These are phyloP conservation scores for Philhelius pedissequus DNA, from an alignment of 2,888 invertebrate species.

Conservation along the genomic window DNA sequence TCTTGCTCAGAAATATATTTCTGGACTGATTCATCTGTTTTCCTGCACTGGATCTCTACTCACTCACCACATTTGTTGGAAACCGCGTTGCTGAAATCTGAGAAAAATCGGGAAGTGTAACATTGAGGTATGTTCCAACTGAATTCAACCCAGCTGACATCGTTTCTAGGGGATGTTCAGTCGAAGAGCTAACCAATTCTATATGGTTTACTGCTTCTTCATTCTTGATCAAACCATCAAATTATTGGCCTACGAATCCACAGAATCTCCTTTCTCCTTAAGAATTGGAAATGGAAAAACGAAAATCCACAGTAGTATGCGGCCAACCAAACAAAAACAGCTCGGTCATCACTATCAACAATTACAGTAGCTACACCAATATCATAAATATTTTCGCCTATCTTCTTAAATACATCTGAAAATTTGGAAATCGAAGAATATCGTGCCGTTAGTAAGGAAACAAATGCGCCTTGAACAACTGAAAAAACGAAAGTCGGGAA, in stretches of 20 bases:
- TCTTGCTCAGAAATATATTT: too few species aligned
- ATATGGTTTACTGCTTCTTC: constrained; percentile 24
- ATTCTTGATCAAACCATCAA: constrained; percentile 19
- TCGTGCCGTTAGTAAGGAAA: background rate
- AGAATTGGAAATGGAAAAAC: constrained; percentile 28
- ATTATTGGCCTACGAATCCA: constrained; percentile 69
- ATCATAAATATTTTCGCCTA: constrained; percentile 11
- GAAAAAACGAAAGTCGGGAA: background rate
- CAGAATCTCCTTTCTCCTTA: constrained; percentile 7
- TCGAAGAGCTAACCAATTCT: constrained; percentile 23
- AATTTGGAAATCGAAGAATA: background rate
- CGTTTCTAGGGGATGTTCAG: constrained; percentile 38
- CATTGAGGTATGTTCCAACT: constrained; percentile 53
- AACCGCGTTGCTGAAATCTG: constrained; percentile 57
- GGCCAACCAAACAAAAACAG: background rate
- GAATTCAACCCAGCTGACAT: constrained; percentile 61
- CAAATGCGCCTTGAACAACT: background rate
- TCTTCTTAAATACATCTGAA: background rate
- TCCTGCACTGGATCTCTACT: constrained; percentile 39
- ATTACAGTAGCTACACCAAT: background rate
- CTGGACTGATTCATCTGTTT: constrained; percentile 54
- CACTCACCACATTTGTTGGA: constrained; percentile 46
- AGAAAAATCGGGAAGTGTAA: background rate
- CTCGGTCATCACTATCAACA: background rate
- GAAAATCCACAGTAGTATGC: background rate